Base-by-base conservation (phyloP, 2,797 vertebrate genomes). In the Rachycentron canadum region DNA sequence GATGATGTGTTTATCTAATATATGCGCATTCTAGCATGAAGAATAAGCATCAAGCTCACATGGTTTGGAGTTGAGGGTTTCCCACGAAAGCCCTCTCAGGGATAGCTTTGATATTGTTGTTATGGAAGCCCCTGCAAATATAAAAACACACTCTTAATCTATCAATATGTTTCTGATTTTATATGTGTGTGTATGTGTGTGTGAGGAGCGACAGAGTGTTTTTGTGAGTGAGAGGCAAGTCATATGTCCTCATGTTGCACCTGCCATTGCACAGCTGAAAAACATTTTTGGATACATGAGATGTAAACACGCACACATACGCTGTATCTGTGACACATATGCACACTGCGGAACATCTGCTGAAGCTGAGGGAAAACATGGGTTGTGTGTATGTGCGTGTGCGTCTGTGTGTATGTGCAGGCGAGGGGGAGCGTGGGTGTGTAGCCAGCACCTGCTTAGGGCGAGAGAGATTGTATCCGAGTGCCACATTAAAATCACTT, bases 21-120 rank as follows among this genome's bases (percentile, higher is more conserved):
- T 70, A 69, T 69, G 52, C 30, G 70, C 40, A 59, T 5, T 47
- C 45, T 32, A 64, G 59, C 9, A 30, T 49, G 47, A 17, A 58
- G 68, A 34, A 52, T 60, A 47, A 75, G 49, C 28, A 59, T 69
- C 63, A 67, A 56, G 90, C 97, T 97, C 94, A 99, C 98, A 99
- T 97, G 58, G 97, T 97, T 90, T 98, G 97, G 53, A 99, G 96
- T 57, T 97, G 95, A 38, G 97, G 97, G 89, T 98, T 99, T 83
- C 97, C 97, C 92, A 95, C 92, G 81, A 99, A 99, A 25, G 97
- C 98, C 3, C 94, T 95, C 91, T 99, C 97, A 5, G 98, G 98
- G 88, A 99, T 98, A 70, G 95, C 96, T 94, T 95, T 96, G 94
- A 99, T 98, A 91, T 97, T 97, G 94, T 99, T 99, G 94, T 97